Evolutionary conservation across 2,113 vertebrate species (phyloP).

Genomic region (Paracyprichromis sp.): DNA sequence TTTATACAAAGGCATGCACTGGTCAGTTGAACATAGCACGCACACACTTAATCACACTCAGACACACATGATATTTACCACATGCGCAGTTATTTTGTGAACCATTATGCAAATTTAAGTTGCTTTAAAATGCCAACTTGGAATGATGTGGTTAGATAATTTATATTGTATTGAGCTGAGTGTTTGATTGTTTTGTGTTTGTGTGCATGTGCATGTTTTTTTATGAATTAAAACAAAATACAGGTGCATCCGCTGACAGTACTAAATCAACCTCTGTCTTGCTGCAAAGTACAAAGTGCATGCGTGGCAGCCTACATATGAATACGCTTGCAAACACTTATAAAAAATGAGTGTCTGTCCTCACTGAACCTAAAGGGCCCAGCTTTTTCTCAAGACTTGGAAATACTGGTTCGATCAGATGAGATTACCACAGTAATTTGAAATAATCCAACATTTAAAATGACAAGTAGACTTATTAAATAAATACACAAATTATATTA

Average conservation of each 20-base stretch:
- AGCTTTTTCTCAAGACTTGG: background rate
- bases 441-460: background rate
- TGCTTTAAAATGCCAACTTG: background rate
- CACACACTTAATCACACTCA: background rate
- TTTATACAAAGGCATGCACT: slow-evolving; percentile 8
- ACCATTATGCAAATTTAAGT: background rate
- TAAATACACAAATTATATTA: background rate
- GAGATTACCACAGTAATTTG: background rate
- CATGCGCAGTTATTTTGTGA: background rate
- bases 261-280: background rate
- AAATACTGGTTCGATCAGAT: background rate
- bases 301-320: background rate
- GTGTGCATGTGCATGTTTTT: background rate
- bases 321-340: background rate
- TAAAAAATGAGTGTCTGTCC: background rate
- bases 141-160: background rate
- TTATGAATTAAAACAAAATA: background rate
- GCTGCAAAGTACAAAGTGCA: background rate
- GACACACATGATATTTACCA: background rate
- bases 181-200: background rate
- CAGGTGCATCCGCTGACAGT: background rate
- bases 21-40: background rate
- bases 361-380: background rate
- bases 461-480: background rate
- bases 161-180: background rate